Evolutionary conservation across 2,113 vertebrate species (phyloP).

Genomic region (Rhodinocichla rosea): DNA sequence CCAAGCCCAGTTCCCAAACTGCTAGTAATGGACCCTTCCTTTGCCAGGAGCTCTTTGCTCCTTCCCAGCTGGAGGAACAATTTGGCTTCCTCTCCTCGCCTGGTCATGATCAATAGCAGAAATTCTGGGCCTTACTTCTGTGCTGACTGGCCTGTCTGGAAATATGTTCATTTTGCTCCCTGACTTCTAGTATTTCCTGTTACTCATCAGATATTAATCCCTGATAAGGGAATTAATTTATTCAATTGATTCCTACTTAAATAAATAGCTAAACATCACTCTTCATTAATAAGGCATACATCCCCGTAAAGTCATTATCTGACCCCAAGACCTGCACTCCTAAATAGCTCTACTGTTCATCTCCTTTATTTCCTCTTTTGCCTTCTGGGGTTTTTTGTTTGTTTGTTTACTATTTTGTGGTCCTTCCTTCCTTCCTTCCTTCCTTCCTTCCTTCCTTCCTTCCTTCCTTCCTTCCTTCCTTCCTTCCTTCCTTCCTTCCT

Average conservation of each 20-base stretch:
- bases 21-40: not conserved
- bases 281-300: not conserved
- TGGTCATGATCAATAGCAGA: not conserved
- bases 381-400: not conserved
- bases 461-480: too few relatives aligned
- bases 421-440: not conserved
- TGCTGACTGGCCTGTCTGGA: not conserved
- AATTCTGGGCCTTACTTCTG: not conserved
- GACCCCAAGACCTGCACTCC: not conserved
- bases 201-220: not conserved
- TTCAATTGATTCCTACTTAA: not conserved
- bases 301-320: not conserved
- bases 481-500: too few relatives aligned
- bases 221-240: slow-evolving; percentile 10
- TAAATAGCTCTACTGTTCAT: not conserved
- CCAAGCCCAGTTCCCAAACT: not conserved
- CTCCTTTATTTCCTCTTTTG: not conserved
- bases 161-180: not conserved
- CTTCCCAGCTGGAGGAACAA: not conserved
- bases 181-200: not conserved
- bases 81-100: not conserved
- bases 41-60: not conserved
- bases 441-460: not conserved
- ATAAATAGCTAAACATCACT: not conserved
- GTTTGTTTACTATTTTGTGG: too few relatives aligned